phyloP scores from a whole-genome alignment of 2,797 vertebrate species.

The Poeciliopsis presidionis region DNA sequence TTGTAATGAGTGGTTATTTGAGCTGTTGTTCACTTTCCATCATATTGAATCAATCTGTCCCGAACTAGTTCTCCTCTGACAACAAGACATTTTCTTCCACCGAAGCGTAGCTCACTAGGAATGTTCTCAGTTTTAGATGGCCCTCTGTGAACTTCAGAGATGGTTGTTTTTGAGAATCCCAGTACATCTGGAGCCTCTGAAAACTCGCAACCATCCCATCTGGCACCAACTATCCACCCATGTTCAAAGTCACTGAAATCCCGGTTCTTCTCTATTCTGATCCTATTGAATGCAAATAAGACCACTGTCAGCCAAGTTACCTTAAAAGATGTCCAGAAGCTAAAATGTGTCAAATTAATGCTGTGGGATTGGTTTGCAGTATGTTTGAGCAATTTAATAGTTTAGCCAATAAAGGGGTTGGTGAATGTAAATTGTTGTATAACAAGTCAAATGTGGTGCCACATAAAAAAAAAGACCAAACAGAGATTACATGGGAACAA shows the following conservation, averaged over 20 bases:
- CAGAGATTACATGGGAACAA: background rate
- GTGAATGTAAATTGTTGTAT: background rate
- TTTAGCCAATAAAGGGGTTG: background rate
- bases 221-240: background rate
- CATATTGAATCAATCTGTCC: background rate
- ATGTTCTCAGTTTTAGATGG: background rate
- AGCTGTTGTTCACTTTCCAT: background rate
- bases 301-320: background rate
- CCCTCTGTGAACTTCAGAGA: background rate
- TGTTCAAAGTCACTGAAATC: background rate
- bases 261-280: background rate
- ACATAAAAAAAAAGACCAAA: background rate
- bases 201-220: background rate
- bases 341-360: background rate
- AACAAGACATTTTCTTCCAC: background rate
- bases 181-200: background rate
- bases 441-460: background rate
- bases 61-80: background rate
- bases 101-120: background rate
- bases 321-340: background rate
- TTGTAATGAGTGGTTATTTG: background rate
- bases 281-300: background rate
- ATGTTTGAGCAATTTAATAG: background rate
- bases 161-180: background rate
- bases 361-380: background rate